Percentiles rank a stretch among this genome's conserved stretches.
These are phyloP conservation scores for Proctacanthus coquilletti DNA, from an alignment of 1,140 invertebrate species.

Conservation along the genomic window DNA sequence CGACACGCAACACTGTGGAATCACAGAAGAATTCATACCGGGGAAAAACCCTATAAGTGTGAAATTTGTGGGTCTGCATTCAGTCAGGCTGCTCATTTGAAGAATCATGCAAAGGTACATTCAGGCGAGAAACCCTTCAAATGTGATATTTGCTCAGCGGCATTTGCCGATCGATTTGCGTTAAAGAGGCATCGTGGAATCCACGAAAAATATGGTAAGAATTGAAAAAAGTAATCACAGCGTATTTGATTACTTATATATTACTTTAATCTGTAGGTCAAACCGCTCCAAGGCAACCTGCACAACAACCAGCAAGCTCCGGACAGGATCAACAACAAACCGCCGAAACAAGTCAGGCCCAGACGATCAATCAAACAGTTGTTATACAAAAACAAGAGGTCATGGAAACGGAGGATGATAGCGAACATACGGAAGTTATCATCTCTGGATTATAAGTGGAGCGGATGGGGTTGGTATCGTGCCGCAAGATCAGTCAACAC, in stretches of 20 bases:
- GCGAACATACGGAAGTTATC: conserved; percentile 23
- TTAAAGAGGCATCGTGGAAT: conserved; percentile 60
- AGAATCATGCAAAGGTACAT: conserved; percentile 71
- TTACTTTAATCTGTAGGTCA: conserved; percentile 10
- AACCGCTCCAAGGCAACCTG: conserved; percentile 18
- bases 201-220: conserved; percentile 54
- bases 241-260: background rate
- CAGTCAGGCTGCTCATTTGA: conserved; percentile 73
- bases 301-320: conserved; percentile 11
- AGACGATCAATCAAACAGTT: conserved; percentile 9
- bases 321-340: conserved; percentile 6
- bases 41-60: conserved; percentile 76
- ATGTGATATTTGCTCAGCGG: conserved; percentile 76
- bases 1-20: conserved; percentile 77
- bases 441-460: conserved; percentile 29
- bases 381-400: conserved; percentile 28
- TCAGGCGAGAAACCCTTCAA: conserved; percentile 56
- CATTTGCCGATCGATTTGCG: conserved; percentile 68
- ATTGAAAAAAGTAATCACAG: background rate
- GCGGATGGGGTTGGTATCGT: too few relatives aligned
- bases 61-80: conserved; percentile 71
- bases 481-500: too few relatives aligned
- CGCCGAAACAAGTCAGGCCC: background rate
- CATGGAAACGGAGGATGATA: conserved; percentile 28
- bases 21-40: conserved; percentile 83